Conservation (phyloP, 1,140 invertebrate species). For the Dreissena polymorpha region DNA sequence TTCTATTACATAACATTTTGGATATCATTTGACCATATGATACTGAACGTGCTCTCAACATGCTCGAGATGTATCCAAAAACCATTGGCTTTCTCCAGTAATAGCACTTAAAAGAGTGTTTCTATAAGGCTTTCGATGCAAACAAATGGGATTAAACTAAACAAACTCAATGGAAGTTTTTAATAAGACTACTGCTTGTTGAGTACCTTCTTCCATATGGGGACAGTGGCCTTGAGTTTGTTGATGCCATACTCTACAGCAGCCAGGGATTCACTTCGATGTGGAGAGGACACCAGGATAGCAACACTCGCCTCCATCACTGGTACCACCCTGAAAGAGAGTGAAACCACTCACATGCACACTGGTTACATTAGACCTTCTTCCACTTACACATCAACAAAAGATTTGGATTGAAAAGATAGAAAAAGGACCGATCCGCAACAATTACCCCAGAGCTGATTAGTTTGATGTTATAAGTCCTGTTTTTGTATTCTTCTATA, state of each 20-base stretch:
- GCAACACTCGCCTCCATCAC: constrained; percentile 93
- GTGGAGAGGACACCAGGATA: constrained; percentile 93
- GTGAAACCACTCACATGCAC: neutral
- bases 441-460: too few species aligned
- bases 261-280: constrained; percentile 90
- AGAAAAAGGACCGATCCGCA: neutral
- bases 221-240: constrained; percentile 91
- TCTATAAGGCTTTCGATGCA: too few species aligned
- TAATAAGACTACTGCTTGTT: neutral
- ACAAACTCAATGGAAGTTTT: too few species aligned
- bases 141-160: too few species aligned
- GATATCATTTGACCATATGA: too few species aligned
- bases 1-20: too few species aligned
- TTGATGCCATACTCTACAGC: constrained; percentile 93
- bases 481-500: too few species aligned
- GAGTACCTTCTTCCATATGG: constrained; percentile 95
- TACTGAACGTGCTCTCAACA: too few species aligned
- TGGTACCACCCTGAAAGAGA: constrained; percentile 87
- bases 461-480: too few species aligned
- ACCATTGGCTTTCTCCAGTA: too few species aligned
- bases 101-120: neutral
- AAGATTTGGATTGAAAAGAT: neutral
- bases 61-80: too few species aligned
- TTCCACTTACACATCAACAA: neutral
- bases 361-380: neutral